These are phyloP conservation scores for Mystacides longicornis DNA, from an alignment of 2,888 invertebrate genomes.

Conservation along the genomic window DNA sequence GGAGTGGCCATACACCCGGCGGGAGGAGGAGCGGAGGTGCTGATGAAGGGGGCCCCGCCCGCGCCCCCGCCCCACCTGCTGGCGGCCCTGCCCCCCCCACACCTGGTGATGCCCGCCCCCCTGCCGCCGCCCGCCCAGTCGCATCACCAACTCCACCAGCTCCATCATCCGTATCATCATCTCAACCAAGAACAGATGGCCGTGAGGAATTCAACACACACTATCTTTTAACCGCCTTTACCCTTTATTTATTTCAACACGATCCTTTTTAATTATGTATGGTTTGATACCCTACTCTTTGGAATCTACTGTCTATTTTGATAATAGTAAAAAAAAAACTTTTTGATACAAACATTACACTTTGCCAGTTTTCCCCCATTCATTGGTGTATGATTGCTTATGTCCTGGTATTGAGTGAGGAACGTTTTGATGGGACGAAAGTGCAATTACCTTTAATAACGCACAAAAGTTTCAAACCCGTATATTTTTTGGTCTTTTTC, in stretches of 20 bases:
- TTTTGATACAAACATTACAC: too few relatives aligned
- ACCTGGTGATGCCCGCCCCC: conserved; percentile 46
- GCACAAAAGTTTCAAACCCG: too few relatives aligned
- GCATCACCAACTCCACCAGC: conserved; percentile 47
- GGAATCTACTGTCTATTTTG: too few relatives aligned
- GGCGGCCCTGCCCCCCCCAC: conserved; percentile 47
- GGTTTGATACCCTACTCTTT: too few relatives aligned
- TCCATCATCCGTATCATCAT: conserved; percentile 42
- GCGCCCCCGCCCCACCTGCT: conserved; percentile 45
- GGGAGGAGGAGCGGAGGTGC: conserved; percentile 28
- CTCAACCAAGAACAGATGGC: conserved; percentile 59
- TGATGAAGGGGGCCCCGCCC: conserved; percentile 26
- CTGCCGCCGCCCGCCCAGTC: conserved; percentile 46
- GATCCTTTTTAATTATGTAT: too few relatives aligned
- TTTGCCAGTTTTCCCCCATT: too few relatives aligned
- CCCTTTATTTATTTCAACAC: not conserved
- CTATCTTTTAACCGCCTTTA: not conserved
- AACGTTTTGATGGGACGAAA: too few relatives aligned
- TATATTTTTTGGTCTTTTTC: too few relatives aligned
- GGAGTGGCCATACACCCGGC: conserved; percentile 24
- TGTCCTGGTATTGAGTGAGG: too few relatives aligned
- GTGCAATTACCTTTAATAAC: too few relatives aligned
- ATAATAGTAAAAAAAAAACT: too few relatives aligned
- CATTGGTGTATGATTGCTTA: too few relatives aligned
- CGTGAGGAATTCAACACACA: conserved; percentile 35